Percentiles rank a stretch among this genome's conserved stretches.
Evolutionary conservation across 2,797 vertebrate genomes (phyloP).

Genomic region (Eospalax fontanierii): DNA sequence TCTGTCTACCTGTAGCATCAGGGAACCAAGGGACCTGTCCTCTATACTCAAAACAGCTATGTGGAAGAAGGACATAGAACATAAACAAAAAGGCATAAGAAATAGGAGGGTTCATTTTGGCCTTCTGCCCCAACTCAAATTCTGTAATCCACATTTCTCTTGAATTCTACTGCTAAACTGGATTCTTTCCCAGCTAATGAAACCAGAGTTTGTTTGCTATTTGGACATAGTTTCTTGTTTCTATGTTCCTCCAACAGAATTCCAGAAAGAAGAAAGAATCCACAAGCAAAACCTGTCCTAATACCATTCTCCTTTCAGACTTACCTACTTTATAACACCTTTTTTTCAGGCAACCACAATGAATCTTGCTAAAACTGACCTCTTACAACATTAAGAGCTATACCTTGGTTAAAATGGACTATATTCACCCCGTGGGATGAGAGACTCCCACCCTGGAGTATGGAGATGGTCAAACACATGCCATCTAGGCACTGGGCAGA

Average conservation of each 20-base stretch:
- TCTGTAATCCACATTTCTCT: slow-evolving; percentile 46
- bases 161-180: background rate
- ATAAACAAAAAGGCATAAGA: background rate
- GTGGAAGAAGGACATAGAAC: background rate
- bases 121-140: background rate
- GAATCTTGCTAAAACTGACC: background rate
- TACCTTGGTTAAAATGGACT: background rate
- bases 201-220: slow-evolving; percentile 45
- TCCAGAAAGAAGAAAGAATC: slow-evolving; percentile 19
- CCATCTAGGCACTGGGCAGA: background rate
- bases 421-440: background rate
- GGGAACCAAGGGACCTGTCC: background rate
- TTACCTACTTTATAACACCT: background rate
- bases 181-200: background rate
- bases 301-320: background rate
- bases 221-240: slow-evolving; percentile 43
- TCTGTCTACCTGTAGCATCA: background rate
- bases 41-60: background rate
- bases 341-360: background rate
- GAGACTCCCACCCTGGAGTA: background rate
- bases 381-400: background rate
- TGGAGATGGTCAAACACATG: background rate
- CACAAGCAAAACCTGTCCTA: background rate
- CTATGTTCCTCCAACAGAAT: slow-evolving; percentile 3
- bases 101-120: background rate